Base-by-base conservation (phyloP, 1,140 invertebrate genomes). In the Drosophila nebulosa region DNA sequence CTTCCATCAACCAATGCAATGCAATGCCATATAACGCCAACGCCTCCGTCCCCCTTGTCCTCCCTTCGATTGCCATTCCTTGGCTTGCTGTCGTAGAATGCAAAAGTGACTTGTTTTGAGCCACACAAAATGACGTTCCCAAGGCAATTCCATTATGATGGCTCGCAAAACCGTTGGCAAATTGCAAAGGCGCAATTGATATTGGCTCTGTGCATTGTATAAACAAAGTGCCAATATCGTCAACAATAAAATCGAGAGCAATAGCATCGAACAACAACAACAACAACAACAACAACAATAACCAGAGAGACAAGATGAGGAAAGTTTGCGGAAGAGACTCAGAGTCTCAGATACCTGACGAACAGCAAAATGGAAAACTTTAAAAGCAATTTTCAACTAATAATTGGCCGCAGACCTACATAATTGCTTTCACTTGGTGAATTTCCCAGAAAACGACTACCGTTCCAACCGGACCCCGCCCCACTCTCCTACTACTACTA, bases 141-240 rank as follows among this genome's bases (percentile, higher is more conserved):
- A 86, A 85, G 81, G 81, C 81, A 79, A 85, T 85, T 86, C 81
- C 69, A 85, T 85, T 85, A 85, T 85, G 69, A 78, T 80, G 74
- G 74, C 69, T 69, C 51, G 74, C 79, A 83, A 78, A 79, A 69
- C 77, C 39, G 71, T 53, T 72, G 52, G 78, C 72, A 84, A 84
- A 84, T 84, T 84, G 79, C 76, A 76, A 86, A 68, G 74, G 71
- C 65, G 79, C 81, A 85, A 86, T 85, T 86, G 78, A 85, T 85
- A 85, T 85, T 85, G 81, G 73, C 73, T 77, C 73, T 69, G 46
- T 69, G 69, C 32, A 73, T 60, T 65, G 60, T 63, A 60, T 61
- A 60, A 73, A 73, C 52, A 71, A 59, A 79, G 46, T 79, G 56
- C 16, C 59, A 78, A 68, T 60, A 64, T 66, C 30, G 42, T 66